Conservation (phyloP, 2,797 vertebrate genomes). For the Eulemur albifrons region DNA sequence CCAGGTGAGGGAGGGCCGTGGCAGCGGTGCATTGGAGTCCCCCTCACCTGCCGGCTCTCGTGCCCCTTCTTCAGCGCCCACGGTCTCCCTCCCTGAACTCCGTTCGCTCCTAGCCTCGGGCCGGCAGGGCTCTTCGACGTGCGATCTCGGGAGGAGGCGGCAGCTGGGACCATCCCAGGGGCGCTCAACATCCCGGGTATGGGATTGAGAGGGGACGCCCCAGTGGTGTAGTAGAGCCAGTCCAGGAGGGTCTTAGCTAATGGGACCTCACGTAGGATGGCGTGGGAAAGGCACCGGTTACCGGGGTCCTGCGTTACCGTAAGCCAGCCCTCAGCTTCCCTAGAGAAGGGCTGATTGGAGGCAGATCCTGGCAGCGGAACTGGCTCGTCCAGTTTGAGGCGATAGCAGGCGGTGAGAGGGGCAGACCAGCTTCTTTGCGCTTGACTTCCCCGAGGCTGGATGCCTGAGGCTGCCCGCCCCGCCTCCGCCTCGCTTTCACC, state of each 20-base stretch:
- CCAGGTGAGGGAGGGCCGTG: background rate
- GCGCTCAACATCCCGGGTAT: conserved; percentile 89
- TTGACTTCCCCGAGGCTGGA: background rate
- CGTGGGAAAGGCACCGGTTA: background rate
- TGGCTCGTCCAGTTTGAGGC: background rate
- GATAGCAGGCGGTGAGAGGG: background rate
- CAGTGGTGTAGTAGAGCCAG: background rate
- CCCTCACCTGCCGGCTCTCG: background rate
- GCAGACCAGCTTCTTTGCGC: background rate
- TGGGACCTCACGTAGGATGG: background rate
- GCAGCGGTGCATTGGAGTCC: fast-evolving
- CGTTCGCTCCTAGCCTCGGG: conserved; percentile 62
- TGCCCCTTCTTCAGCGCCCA: conserved; percentile 23
- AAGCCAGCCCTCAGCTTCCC: background rate
- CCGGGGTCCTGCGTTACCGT: background rate
- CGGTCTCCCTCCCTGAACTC: conserved; percentile 53
- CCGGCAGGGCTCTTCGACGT: conserved; percentile 85
- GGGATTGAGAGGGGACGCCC: background rate
- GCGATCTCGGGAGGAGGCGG: conserved; percentile 86
- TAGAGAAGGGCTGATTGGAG: background rate
- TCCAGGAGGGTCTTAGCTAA: background rate
- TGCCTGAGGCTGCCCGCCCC: background rate
- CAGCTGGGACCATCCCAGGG: conserved; percentile 85
- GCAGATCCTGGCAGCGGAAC: background rate
- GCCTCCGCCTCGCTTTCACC: no score